A percentile compares a stretch with the other conserved stretches of the same genome.
These are phyloP conservation scores for Cardinalis cardinalis DNA, from an alignment of 2,113 vertebrate genomes.

Conservation along the genomic window DNA sequence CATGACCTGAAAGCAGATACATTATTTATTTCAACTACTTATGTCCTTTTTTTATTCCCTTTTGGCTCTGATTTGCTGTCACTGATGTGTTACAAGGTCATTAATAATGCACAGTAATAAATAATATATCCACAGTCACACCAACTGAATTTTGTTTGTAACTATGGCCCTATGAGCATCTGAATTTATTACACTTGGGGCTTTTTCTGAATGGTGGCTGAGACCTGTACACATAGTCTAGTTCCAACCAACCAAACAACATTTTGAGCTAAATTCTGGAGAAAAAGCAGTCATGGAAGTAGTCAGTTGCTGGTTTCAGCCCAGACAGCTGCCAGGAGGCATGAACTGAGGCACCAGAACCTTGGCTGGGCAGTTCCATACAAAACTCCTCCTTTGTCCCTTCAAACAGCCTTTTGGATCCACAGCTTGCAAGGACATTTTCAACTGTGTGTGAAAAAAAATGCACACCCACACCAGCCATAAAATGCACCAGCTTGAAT, in stretches of 20 bases:
- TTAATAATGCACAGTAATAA: conserved; percentile 24
- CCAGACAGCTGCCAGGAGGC: background rate
- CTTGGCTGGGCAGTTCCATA: background rate
- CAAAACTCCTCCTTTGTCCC: background rate
- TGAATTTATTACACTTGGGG: background rate
- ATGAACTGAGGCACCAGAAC: background rate
- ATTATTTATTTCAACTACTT: conserved; percentile 52
- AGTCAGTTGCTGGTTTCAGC: background rate
- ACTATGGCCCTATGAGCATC: background rate
- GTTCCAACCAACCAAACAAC: background rate
- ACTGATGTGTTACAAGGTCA: background rate
- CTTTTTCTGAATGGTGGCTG: background rate
- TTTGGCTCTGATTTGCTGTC: conserved; percentile 8
- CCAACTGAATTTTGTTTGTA: background rate
- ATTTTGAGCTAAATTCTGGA: background rate
- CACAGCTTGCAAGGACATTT: background rate
- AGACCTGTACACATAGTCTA: background rate
- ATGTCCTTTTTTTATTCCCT: conserved; percentile 19
- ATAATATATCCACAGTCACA: conserved; percentile 25
- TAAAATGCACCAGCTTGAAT: background rate
- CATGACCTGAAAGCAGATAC: background rate
- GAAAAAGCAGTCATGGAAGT: background rate
- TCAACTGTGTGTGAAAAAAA: background rate
- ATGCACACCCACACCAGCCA: background rate
- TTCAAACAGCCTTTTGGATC: background rate